Evolutionary conservation across 2,797 vertebrate species (phyloP).

Genomic region (Ispidina picta): DNA sequence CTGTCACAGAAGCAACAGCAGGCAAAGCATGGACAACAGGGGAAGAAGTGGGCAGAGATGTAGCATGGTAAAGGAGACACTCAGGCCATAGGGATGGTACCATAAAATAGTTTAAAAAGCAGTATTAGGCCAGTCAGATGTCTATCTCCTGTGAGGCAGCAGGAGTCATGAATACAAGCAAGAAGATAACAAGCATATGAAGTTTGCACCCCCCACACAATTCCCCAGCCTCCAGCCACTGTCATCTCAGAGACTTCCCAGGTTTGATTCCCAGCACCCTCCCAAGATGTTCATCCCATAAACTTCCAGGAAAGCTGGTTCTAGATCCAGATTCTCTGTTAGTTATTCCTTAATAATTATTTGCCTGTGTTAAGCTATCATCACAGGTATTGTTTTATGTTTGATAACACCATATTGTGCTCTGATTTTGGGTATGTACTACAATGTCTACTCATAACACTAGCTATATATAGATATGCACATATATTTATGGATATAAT

Average conservation of each 20-base stretch:
- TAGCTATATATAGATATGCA: not conserved
- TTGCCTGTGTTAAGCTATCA: not conserved
- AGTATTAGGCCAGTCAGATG: not conserved
- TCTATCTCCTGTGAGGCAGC: not conserved
- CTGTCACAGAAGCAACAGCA: accelerated
- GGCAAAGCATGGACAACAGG: not conserved
- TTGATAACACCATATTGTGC: not conserved
- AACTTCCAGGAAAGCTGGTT: not conserved
- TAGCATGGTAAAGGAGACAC: not conserved
- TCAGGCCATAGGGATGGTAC: not conserved
- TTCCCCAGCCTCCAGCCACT: not conserved
- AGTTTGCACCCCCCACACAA: not conserved
- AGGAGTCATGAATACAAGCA: not conserved
- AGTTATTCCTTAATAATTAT: not conserved
- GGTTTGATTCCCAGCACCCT: not conserved
- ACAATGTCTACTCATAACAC: not conserved
- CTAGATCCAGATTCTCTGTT: not conserved
- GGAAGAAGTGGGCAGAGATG: not conserved
- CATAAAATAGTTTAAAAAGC: not conserved
- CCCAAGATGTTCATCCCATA: not conserved
- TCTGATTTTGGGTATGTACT: not conserved
- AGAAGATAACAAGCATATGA: not conserved
- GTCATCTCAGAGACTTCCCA: not conserved
- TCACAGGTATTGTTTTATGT: not conserved
- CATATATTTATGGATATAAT: not conserved